Evolutionary conservation across 2,888 invertebrate species (phyloP).

Genomic region (Hetaerina titia): DNA sequence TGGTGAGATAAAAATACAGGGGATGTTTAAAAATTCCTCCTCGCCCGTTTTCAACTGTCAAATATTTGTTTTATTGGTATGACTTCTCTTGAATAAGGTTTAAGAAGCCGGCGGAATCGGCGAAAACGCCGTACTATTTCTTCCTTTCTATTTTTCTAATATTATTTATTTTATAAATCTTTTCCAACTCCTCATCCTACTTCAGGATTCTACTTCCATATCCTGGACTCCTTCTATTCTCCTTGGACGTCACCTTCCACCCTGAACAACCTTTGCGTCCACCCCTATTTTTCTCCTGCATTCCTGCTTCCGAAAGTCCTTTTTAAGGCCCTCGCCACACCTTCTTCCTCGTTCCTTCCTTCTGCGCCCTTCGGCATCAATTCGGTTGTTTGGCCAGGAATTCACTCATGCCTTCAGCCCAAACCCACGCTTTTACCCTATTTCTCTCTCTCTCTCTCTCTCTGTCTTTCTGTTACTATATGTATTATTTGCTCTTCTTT

Average conservation of each 20-base stretch:
- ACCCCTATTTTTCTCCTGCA: neutral
- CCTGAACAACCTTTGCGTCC: neutral
- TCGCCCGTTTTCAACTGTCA: neutral
- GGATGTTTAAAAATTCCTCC: neutral
- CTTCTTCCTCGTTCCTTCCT: neutral
- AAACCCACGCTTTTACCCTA: neutral
- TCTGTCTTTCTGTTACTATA: neutral
- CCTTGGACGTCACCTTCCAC: neutral
- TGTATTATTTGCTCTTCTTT: neutral
- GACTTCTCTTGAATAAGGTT: neutral
- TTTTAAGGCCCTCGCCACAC: neutral
- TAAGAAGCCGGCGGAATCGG: neutral
- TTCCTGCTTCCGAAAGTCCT: neutral
- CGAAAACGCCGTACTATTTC: neutral
- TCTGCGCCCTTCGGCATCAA: neutral
- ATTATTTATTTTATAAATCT: neutral
- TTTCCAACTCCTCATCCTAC: neutral
- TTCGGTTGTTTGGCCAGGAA: neutral
- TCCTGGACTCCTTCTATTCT: neutral
- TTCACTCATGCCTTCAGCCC: neutral
- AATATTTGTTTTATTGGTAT: neutral
- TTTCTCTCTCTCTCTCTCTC: neutral
- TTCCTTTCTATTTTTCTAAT: conserved; percentile 3
- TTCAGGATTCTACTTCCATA: neutral
- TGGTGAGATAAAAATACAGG: neutral